A percentile compares a stretch with the other conserved stretches of the same genome.
Evolutionary conservation across 2,888 invertebrate species (phyloP).

Genomic region (Tubulanus polymorphus): DNA sequence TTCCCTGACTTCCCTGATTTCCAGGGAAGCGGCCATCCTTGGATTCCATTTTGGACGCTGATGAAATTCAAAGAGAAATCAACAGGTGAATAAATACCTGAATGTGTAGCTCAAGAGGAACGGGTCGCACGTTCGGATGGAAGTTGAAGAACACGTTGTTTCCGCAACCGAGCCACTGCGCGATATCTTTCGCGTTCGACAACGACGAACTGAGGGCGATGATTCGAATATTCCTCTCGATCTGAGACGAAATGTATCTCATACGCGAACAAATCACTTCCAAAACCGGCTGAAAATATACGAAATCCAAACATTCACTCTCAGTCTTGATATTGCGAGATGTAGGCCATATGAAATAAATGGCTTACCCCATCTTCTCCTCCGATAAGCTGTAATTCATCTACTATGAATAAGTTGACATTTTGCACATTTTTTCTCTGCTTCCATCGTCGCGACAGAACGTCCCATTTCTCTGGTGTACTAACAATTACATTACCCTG

Average conservation of each 20-base stretch:
- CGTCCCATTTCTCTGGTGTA: slow-evolving; percentile 98
- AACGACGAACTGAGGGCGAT: slow-evolving; percentile 90
- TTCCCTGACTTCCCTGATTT: no score
- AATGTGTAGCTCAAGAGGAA: slow-evolving; percentile 92
- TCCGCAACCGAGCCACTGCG: slow-evolving; percentile 94
- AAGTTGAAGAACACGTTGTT: slow-evolving; percentile 95
- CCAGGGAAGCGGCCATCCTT: no score
- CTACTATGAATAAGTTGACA: slow-evolving; percentile 91
- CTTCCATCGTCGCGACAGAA: slow-evolving; percentile 96
- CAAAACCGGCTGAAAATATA: slow-evolving; percentile 67
- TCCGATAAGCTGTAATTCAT: slow-evolving; percentile 78
- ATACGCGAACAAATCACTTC: slow-evolving; percentile 87
- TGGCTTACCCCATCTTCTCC: slow-evolving; percentile 56
- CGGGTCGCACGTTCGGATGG: slow-evolving; percentile 93
- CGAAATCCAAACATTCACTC: no score
- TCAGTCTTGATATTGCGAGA: no score
- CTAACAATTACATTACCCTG: slow-evolving; percentile 95
- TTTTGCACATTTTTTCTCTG: slow-evolving; percentile 98
- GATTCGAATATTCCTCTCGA: slow-evolving; percentile 74
- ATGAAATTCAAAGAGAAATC: neutral
- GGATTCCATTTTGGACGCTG: no score
- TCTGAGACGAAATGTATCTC: slow-evolving; percentile 91
- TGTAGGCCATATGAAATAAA: no score
- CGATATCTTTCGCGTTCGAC: slow-evolving; percentile 90
- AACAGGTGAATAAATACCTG: no score